A percentile compares a stretch with the other conserved stretches of the same genome.
Evolutionary conservation across 2,797 vertebrate species (phyloP).

Genomic region (Erethizon dorsatum): DNA sequence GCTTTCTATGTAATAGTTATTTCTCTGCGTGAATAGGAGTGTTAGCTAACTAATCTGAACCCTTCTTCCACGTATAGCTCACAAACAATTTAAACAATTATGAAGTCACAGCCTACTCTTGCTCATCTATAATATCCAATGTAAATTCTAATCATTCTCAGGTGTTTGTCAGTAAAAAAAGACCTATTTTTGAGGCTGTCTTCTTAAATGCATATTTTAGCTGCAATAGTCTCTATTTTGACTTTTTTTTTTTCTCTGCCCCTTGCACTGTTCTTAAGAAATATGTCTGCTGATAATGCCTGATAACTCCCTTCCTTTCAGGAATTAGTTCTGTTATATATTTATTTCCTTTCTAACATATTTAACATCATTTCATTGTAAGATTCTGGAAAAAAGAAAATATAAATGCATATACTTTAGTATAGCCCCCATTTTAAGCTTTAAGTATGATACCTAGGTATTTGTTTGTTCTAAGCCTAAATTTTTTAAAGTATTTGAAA

Average conservation of each 20-base stretch:
- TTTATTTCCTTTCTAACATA: not conserved
- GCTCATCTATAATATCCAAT: not conserved
- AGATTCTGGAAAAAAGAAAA: slow-evolving; percentile 12
- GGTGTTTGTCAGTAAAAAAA: not conserved
- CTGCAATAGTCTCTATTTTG: not conserved
- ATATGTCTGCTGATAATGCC: not conserved
- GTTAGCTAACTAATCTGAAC: not conserved
- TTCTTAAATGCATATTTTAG: not conserved
- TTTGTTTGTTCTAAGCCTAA: not conserved
- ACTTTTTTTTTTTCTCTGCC: not conserved
- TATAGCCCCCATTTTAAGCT: not conserved
- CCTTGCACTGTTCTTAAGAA: not conserved
- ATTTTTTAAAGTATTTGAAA: slow-evolving; percentile 45
- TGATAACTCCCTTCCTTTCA: not conserved
- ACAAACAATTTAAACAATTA: not conserved
- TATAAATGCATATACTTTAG: not conserved
- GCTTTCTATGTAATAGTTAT: not conserved
- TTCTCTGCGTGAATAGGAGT: not conserved
- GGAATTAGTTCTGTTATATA: not conserved
- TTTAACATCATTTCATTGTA: not conserved
- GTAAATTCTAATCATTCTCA: not conserved
- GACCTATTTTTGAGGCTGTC: not conserved
- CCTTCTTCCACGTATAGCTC: not conserved
- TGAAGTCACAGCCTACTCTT: not conserved
- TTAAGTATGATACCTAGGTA: not conserved